Conservation (phyloP, 2,113 vertebrate species). For the Gopherus flavomarginatus region DNA sequence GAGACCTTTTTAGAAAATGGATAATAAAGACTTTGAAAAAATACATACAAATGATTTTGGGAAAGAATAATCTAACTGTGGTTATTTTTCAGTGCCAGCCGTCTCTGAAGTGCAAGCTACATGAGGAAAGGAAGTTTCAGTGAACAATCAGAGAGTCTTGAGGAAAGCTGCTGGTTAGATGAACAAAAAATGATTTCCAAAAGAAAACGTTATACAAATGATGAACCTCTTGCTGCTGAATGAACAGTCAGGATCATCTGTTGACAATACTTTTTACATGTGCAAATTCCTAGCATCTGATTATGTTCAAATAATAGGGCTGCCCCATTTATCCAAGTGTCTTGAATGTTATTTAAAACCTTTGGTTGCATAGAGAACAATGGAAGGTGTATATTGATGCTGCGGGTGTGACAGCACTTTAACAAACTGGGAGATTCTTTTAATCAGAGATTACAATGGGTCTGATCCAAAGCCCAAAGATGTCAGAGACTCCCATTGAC, state of each 20-base stretch:
- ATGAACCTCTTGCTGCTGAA: not conserved
- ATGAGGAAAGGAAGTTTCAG: not conserved
- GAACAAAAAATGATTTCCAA: not conserved
- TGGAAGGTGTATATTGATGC: not conserved
- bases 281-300: not conserved
- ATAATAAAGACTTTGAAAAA: not conserved
- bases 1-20: not conserved
- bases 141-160: not conserved
- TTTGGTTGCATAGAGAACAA: not conserved
- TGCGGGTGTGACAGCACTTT: not conserved
- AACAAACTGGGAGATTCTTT: not conserved
- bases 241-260: not conserved
- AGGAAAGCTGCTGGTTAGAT: not conserved
- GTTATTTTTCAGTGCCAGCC: constrained; percentile 8
- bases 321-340: not conserved
- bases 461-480: not conserved
- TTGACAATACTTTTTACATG: not conserved
- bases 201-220: not conserved
- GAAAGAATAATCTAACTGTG: not conserved
- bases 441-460: not conserved
- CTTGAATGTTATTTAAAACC: not conserved
- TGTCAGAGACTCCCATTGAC: not conserved
- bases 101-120: not conserved
- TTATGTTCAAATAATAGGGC: not conserved
- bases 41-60: not conserved